Base-by-base conservation (phyloP, 1,140 invertebrate species). In the Drosophila burlai region DNA sequence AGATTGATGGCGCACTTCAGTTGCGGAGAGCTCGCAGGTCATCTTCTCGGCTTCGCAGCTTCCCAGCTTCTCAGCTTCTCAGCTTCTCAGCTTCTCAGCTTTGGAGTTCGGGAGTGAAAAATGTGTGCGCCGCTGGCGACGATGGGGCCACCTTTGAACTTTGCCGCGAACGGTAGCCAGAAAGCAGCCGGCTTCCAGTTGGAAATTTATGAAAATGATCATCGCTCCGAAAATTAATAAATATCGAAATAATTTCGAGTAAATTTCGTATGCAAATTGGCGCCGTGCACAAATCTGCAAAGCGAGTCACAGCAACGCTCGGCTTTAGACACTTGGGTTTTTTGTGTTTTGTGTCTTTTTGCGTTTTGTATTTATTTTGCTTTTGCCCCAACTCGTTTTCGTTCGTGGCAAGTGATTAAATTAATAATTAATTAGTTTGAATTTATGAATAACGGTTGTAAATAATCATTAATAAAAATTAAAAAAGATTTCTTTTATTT, bases 401-500 rank as follows among this genome's bases (percentile, higher is more conserved):
- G 49, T 31, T 72, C 69, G 80, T 76, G 87, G 58, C 80, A 90
- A 84, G 76, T 91, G 83, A 91, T 91, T 92, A 92, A 92, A 92
- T 92, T 91, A 92, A 92, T 83, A 92, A 91, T 91, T 92, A 92
- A 92, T 92, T 92, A 92, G 91, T 91, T 85, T 87, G 64, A 92
- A 91, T 85, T 91, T 91, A 82, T 90, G 83, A 91, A 92, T 91
- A 92, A 91, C 91, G 83, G 85, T 82, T 91, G 80, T 92, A 91
- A 92, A 92, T 92, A 87, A 92, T 92, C 86, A 92, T 92, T 92
- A 91, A 92, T 91, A 92, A 92, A 92, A 92, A 92, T 87, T 80
- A 76, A 83, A 86, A 83, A 89, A 90, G 85, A 90, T 90, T 90
- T 90, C 85, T 90, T 90, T 84, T 76, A 81, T 78, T 87, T 84